phyloP scores from a whole-genome alignment of 2,888 invertebrate species.

The Proisotoma minuta region DNA sequence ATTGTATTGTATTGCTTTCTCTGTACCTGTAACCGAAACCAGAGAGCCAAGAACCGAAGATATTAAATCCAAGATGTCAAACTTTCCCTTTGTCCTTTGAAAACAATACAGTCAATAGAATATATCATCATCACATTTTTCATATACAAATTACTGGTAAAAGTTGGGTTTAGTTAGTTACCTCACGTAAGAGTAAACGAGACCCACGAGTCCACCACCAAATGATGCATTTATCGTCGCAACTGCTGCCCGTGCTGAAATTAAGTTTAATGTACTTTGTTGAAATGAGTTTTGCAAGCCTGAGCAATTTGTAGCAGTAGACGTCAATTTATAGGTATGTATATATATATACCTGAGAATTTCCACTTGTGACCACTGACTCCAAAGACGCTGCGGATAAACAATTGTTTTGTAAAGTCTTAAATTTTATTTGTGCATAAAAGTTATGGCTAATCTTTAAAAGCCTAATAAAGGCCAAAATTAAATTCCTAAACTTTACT shows the following conservation, averaged over 20 bases:
- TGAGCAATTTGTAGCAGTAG: not conserved
- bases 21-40: conserved; percentile 79
- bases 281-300: not conserved
- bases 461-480: too few species aligned
- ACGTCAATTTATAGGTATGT: too few species aligned
- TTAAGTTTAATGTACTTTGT: not conserved
- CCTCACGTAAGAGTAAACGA: conserved; percentile 61
- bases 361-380: conserved; percentile 83
- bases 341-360: conserved; percentile 63
- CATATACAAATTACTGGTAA: too few species aligned
- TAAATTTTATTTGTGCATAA: too few species aligned
- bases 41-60: conserved; percentile 82
- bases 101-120: too few species aligned
- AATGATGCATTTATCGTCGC: conserved; percentile 88
- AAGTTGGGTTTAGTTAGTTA: too few species aligned
- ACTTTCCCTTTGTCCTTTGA: conserved; percentile 64
- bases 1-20: too few species aligned
- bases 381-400: conserved; percentile 54
- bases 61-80: conserved; percentile 79
- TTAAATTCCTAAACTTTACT: too few species aligned
- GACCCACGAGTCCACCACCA: conserved; percentile 74
- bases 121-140: too few species aligned
- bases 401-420: not conserved
- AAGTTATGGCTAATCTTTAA: too few species aligned
- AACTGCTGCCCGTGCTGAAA: conserved; percentile 70